These are phyloP conservation scores for Acrocephalus kingi DNA, from an alignment of 2,113 vertebrate species.

Conservation along the genomic window DNA sequence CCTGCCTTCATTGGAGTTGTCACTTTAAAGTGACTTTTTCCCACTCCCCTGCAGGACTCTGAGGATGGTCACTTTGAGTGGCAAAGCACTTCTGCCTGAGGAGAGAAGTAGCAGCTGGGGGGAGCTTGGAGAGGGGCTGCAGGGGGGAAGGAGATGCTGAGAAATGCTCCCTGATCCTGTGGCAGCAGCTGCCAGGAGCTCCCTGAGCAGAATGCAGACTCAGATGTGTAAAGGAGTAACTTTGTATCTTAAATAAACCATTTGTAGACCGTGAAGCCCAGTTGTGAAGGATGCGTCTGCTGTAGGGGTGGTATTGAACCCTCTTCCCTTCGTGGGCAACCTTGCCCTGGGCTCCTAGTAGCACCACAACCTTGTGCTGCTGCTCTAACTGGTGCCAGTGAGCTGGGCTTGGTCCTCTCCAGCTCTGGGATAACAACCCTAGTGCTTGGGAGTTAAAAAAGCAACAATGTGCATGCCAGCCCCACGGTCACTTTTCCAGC, in stretches of 20 bases:
- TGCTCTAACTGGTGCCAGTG: fast-evolving
- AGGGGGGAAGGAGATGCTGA: not conserved
- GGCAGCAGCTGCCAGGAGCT: not conserved
- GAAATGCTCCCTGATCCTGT: fast-evolving
- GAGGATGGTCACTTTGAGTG: not conserved
- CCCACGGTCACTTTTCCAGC: not conserved
- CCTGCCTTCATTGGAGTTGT: no score
- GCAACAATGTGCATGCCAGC: fast-evolving
- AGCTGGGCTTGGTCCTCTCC: not conserved
- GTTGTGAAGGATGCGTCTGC: not conserved
- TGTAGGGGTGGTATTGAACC: fast-evolving
- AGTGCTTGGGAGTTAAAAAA: not conserved
- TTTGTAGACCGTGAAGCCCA: not conserved
- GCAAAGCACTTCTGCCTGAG: not conserved
- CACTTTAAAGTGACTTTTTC: not conserved
- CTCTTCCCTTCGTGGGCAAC: fast-evolving
- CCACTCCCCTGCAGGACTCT: not conserved
- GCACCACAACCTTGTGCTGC: not conserved
- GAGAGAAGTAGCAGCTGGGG: not conserved
- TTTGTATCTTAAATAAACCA: not conserved
- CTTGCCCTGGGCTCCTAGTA: not conserved
- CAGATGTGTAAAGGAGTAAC: not conserved
- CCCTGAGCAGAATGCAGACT: not conserved
- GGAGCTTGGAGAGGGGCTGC: not conserved
- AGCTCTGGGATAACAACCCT: not conserved